Evolutionary conservation across 2,113 vertebrate species (phyloP), one percentile per base, ranked within the genome.

Genomic region (Odobenus rosmarus): DNA sequence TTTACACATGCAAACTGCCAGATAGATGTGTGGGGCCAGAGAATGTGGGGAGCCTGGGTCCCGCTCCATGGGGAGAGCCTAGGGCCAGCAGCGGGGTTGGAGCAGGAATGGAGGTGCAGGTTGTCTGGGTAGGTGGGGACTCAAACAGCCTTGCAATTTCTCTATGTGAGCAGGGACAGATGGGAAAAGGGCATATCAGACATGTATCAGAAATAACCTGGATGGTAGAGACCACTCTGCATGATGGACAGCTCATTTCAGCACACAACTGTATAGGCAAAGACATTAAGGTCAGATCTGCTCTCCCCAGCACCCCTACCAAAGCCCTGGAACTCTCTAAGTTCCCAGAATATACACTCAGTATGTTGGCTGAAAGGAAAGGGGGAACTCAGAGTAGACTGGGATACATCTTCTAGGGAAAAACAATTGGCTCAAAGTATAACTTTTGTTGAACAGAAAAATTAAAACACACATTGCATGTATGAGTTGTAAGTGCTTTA

Each of bases 61-160:
- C 42, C 16, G 0, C n/a, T 59, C 8, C 15, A 8, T 0, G 1
- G 3, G 8, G 13, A 72, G 31, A 64, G 11, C 4, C n/a, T 7
- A n/a, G 6, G 19, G 14, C 0, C 12, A 21, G 36, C 31, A 53
- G 23, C 0, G 9, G 13, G 23, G 7, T 8, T 7, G 1, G 9
- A 88, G 55, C 33, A 91, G 59, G 4, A 59, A 49, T 1, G 6
- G 8, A 13, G 23, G 49, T 12, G 4, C 18, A 18, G 36, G 72
- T 21, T 19, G 13, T 23, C 64, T 21, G 21, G n/a, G 18, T 23
- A 28, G n/a, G 61, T 2, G 28, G 28, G 46, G 9, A 2, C 39
- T 28, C 53, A 59, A 26, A 76, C 11, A 14, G 23, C 3, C 4
- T 12, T 13, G 1, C 3, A 24, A 42, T n/a, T 71, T 53, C 39